phyloP scores from a whole-genome alignment of 2,113 vertebrate genomes.

The Pluvianellus socialis region DNA sequence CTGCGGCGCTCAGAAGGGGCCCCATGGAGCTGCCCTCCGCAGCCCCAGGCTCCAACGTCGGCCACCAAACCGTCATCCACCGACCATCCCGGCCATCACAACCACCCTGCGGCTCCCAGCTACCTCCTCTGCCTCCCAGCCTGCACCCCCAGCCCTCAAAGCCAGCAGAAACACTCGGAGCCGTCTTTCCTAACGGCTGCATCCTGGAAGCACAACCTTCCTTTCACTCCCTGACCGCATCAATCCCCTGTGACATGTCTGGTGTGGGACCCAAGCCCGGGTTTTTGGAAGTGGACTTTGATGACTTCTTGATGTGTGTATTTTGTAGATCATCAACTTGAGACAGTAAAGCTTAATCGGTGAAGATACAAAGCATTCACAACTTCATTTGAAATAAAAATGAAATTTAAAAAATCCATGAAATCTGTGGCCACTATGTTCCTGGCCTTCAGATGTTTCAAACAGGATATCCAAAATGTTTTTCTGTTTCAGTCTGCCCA shows the following conservation, averaged over 20 bases:
- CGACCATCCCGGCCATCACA: neutral
- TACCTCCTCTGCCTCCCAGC: neutral
- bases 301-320: neutral
- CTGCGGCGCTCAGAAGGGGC: accelerated
- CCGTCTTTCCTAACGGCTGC: neutral
- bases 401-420: neutral
- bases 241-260: neutral
- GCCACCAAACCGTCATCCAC: neutral
- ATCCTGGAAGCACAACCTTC: neutral
- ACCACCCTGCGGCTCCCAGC: too few species aligned
- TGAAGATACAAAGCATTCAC: neutral
- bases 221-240: neutral
- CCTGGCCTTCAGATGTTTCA: neutral
- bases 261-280: neutral
- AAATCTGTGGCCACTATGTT: neutral
- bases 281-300: neutral
- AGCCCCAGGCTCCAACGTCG: neutral
- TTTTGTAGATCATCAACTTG: neutral
- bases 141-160: neutral
- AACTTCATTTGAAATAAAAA: neutral
- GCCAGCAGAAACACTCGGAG: neutral
- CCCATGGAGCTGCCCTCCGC: accelerated
- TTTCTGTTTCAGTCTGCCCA: neutral
- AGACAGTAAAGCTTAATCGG: neutral
- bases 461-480: neutral